phyloP scores from a whole-genome alignment of 2,888 invertebrate species.

The Lycophotia porphyrea region DNA sequence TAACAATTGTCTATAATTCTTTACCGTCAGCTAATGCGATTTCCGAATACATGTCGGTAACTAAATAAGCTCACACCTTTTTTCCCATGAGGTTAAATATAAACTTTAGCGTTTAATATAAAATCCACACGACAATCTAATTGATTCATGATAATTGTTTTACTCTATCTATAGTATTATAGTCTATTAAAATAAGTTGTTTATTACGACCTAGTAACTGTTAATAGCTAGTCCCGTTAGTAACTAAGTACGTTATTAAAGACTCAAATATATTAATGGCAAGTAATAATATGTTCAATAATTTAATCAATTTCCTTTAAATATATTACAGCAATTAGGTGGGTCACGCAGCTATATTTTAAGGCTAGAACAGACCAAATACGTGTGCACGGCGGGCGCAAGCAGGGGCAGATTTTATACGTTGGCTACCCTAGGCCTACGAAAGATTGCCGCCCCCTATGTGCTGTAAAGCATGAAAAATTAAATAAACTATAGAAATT shows the following conservation, averaged over 20 bases:
- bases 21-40: background rate
- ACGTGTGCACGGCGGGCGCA: background rate
- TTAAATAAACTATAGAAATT: too few relatives aligned
- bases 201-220: constrained; percentile 34
- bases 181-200: constrained; percentile 18
- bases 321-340: constrained; percentile 8
- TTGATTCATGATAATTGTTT: constrained; percentile 33
- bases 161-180: too few relatives aligned
- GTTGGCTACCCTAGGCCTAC: too few relatives aligned
- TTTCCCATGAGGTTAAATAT: background rate
- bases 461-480: too few relatives aligned
- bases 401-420: too few relatives aligned
- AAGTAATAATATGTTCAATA: constrained; percentile 15
- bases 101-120: constrained; percentile 1
- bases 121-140: background rate
- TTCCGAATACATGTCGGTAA: background rate
- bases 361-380: background rate
- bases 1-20: background rate
- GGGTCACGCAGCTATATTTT: constrained; percentile 4
- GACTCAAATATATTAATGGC: constrained; percentile 19
- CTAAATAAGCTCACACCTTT: background rate
- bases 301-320: constrained; percentile 46
- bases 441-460: too few relatives aligned
- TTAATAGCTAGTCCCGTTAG: constrained; percentile 27
- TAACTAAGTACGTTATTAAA: constrained; percentile 37